These are phyloP conservation scores for Mixornis gularis DNA, from an alignment of 2,113 vertebrate species.

Conservation along the genomic window DNA sequence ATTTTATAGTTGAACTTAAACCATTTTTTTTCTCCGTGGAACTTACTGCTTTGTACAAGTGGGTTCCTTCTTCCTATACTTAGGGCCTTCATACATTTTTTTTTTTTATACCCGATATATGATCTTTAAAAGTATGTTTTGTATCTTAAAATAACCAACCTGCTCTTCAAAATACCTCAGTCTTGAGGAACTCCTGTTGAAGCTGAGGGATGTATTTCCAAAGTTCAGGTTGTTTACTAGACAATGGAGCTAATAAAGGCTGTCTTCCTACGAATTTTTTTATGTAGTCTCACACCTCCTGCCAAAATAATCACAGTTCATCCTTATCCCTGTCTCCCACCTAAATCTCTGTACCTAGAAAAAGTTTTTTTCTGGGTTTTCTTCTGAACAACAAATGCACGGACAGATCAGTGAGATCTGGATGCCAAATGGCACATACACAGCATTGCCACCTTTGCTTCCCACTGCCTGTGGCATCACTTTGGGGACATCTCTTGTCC, in stretches of 20 bases:
- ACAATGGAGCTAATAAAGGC: background rate
- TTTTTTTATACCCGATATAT: background rate
- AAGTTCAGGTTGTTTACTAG: background rate
- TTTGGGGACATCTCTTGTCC: background rate
- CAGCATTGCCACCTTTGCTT: background rate
- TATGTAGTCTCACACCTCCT: background rate
- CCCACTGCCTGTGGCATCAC: background rate
- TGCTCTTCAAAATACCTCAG: background rate
- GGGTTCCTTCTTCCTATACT: background rate
- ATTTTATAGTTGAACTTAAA: background rate
- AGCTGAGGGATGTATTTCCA: background rate
- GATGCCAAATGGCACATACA: background rate
- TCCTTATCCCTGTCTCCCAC: background rate
- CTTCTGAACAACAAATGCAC: background rate
- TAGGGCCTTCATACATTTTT: background rate
- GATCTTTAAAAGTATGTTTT: background rate
- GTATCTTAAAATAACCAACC: background rate
- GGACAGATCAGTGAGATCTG: background rate
- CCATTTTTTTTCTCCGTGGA: background rate
- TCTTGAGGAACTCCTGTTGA: background rate
- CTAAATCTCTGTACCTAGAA: background rate
- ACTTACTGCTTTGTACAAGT: background rate
- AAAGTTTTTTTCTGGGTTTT: background rate
- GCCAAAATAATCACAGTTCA: background rate
- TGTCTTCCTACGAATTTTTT: background rate